These are phyloP conservation scores for Temnothorax ravouxi DNA, from an alignment of 2,888 invertebrate genomes.

Conservation along the genomic window DNA sequence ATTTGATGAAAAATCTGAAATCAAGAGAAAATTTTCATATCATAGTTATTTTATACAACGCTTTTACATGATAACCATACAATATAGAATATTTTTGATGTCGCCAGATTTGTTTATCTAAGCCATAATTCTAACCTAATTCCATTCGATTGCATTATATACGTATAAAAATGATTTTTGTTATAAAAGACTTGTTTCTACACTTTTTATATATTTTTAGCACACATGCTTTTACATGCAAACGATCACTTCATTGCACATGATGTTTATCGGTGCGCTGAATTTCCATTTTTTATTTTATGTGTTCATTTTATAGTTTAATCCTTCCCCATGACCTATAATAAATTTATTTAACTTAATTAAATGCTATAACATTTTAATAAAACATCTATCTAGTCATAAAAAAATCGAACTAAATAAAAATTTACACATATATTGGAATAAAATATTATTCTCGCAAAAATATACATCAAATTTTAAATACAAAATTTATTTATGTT, in stretches of 20 bases:
- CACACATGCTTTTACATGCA: conserved; percentile 13
- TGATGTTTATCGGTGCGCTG: neutral
- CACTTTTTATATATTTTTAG: neutral
- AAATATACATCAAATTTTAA: neutral
- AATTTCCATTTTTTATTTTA: conserved; percentile 18
- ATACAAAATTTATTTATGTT: neutral
- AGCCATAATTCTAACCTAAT: neutral
- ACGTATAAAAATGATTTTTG: neutral
- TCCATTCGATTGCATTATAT: neutral
- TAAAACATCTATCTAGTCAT: neutral
- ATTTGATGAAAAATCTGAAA: neutral
- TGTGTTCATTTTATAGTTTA: neutral
- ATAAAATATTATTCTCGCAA: neutral
- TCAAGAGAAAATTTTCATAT: neutral
- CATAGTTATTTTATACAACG: neutral
- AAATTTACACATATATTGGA: neutral
- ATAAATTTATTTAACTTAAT: neutral
- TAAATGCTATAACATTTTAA: conserved; percentile 5
- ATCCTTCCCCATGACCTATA: neutral
- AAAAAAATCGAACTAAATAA: neutral
- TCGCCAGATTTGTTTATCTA: neutral
- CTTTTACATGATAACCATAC: neutral
- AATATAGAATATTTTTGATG: conserved; percentile 4
- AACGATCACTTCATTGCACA: neutral
- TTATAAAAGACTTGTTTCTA: neutral